A percentile compares a stretch with the other conserved stretches of the same genome.
Evolutionary conservation across 2,888 invertebrate genomes (phyloP).

Genomic region (Mythimna loreyi): DNA sequence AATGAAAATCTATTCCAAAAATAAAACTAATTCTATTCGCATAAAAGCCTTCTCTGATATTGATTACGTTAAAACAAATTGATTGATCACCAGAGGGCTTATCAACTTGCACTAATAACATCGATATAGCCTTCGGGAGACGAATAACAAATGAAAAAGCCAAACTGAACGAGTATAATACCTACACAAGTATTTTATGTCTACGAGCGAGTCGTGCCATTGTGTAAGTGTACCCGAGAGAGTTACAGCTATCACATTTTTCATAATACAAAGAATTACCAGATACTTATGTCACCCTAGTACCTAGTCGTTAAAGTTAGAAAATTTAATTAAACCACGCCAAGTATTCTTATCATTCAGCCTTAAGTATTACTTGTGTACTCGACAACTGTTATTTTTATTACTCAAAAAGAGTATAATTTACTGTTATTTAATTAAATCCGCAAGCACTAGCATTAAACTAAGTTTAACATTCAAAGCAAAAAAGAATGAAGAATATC

Average conservation of each 20-base stretch:
- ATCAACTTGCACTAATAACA: slow-evolving; percentile 42
- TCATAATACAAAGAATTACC: slow-evolving; percentile 11
- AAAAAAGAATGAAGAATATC: slow-evolving; percentile 29
- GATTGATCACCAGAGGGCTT: slow-evolving; percentile 43
- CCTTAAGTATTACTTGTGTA: slow-evolving; percentile 5
- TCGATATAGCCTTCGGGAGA: slow-evolving; percentile 37
- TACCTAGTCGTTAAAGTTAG: slow-evolving; percentile 7
- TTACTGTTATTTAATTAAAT: slow-evolving; percentile 37
- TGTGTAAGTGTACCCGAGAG: slow-evolving; percentile 18
- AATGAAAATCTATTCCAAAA: neutral
- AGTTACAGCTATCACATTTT: slow-evolving; percentile 19
- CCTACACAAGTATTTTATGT: slow-evolving; percentile 25
- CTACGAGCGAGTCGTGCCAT: slow-evolving; percentile 16
- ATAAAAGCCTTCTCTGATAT: slow-evolving; percentile 16
- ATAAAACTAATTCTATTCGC: slow-evolving; percentile 2
- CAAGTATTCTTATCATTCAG: slow-evolving; percentile 17
- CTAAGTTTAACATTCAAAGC: slow-evolving; percentile 31
- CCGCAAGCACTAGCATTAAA: slow-evolving; percentile 12
- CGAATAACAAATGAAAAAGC: slow-evolving; percentile 48
- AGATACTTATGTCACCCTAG: slow-evolving; percentile 1
- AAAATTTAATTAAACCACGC: slow-evolving; percentile 27
- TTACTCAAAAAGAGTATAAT: slow-evolving; percentile 20
- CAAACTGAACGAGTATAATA: slow-evolving; percentile 30
- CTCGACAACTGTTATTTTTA: slow-evolving; percentile 37
- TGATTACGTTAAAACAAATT: slow-evolving; percentile 37